phyloP scores from a whole-genome alignment of 2,113 vertebrate species.

The Tychaedon coryphoeus region DNA sequence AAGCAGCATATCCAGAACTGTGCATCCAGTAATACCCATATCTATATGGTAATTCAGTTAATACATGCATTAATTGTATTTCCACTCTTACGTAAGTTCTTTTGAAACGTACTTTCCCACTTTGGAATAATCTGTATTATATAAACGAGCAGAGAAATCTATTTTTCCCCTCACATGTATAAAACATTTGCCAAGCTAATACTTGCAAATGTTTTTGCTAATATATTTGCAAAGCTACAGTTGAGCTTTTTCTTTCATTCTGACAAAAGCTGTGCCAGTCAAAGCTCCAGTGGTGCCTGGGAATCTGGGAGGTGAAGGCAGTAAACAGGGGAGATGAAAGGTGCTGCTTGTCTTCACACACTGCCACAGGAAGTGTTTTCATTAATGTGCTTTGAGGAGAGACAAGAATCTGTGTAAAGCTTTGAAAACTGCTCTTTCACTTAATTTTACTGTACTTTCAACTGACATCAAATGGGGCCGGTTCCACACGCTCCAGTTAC shows the following conservation, averaged over 20 bases:
- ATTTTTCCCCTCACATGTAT: neutral
- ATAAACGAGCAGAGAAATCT: neutral
- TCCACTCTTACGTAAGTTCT: neutral
- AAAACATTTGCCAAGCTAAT: slow-evolving; percentile 24
- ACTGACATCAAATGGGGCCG: neutral
- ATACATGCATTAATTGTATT: neutral
- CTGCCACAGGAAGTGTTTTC: neutral
- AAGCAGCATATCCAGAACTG: neutral
- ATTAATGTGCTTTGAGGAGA: neutral
- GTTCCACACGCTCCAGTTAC: neutral
- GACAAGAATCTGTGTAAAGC: neutral
- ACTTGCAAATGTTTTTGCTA: slow-evolving; percentile 25
- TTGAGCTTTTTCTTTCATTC: neutral
- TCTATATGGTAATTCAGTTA: neutral
- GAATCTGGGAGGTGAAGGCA: neutral
- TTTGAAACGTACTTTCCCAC: neutral
- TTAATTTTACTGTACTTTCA: slow-evolving; percentile 3
- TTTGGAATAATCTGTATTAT: slow-evolving; percentile 3
- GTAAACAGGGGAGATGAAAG: slow-evolving; percentile 43
- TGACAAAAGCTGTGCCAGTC: neutral
- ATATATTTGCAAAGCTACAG: slow-evolving; percentile 17
- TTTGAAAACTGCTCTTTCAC: neutral
- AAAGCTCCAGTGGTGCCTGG: slow-evolving; percentile 17
- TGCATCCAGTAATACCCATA: neutral
- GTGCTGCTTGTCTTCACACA: slow-evolving; percentile 16